Percentiles rank a stretch among this genome's conserved stretches.
phyloP scores from a whole-genome alignment of 2,113 vertebrate species.

The Tylochromis polylepis region DNA sequence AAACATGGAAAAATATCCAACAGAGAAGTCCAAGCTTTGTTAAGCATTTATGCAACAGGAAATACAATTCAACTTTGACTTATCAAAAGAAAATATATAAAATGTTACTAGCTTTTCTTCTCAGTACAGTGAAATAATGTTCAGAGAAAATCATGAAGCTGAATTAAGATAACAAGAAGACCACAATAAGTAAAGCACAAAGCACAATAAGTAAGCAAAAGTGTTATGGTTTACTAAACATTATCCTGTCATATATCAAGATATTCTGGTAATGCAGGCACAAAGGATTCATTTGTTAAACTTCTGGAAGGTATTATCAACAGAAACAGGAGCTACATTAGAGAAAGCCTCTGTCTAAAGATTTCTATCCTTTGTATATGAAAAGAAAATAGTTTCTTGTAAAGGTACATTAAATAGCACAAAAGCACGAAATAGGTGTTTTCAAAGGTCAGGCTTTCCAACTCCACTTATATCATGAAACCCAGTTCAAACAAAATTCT shows the following conservation, averaged over 20 bases:
- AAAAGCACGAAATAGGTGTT: background rate
- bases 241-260: background rate
- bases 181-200: background rate
- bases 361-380: background rate
- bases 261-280: background rate
- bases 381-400: background rate
- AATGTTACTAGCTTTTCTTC: background rate
- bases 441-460: background rate
- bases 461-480: background rate
- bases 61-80: background rate
- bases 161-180: background rate
- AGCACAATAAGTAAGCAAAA: no score
- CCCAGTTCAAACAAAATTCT: background rate
- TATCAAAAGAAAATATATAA: background rate
- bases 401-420: background rate
- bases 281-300: background rate
- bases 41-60: no score
- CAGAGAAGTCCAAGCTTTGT: no score
- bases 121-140: background rate
- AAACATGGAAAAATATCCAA: no score
- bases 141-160: background rate
- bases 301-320: background rate
- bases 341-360: background rate
- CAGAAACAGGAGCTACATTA: background rate
- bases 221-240: background rate